Base-by-base conservation (phyloP, 2,888 invertebrate species). In the Nezara viridula region DNA sequence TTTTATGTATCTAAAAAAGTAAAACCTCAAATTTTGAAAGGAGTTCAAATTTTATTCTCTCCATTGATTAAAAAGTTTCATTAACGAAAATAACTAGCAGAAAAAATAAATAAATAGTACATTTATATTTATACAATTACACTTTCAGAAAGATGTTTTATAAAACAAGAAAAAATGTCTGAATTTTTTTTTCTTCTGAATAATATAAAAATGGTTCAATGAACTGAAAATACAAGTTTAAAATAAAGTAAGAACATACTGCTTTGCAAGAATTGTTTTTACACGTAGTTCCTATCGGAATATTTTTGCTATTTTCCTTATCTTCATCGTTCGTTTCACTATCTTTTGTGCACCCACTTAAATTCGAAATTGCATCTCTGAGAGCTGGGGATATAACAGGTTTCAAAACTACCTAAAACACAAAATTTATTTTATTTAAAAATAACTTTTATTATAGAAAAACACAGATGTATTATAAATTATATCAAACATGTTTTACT, bases 181-280 rank as follows among this genome's bases (percentile, higher is more conserved):
- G n/a, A n/a, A n/a, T n/a, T n/a, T n/a, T n/a, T n/a, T n/a, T n/a
- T n/a, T n/a, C 12, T 60, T 60, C 24, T n/a, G 19, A 10, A n/a
- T n/a, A 55, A n/a, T 9, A 7, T n/a, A 55, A 55, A 55, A 6
- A 55, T 55, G 19, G 4, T n/a, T 6, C 24, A 55, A 55, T 55
- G 4, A 55, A 55, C 9, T 55, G n/a, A n/a, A 10, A 9, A n/a
- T 55, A n/a, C 9, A 9, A n/a, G n/a, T 55, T 10, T n/a, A 9
- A 55, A 55, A 55, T 55, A 5, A n/a, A 60, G 16, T 32, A 85
- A 47, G 7, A 27, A 40, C 90, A 92, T 91, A 94, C 94, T 91
- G 92, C 91, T 92, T 94, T 95, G 92, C 98, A 98, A 0, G 97
- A 96, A 90, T 95, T 96, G 93, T 98, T 97, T 93, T 97, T 97